phyloP scores from a whole-genome alignment of 2,888 invertebrate species.

The Sepioteuthis lessoniana region DNA sequence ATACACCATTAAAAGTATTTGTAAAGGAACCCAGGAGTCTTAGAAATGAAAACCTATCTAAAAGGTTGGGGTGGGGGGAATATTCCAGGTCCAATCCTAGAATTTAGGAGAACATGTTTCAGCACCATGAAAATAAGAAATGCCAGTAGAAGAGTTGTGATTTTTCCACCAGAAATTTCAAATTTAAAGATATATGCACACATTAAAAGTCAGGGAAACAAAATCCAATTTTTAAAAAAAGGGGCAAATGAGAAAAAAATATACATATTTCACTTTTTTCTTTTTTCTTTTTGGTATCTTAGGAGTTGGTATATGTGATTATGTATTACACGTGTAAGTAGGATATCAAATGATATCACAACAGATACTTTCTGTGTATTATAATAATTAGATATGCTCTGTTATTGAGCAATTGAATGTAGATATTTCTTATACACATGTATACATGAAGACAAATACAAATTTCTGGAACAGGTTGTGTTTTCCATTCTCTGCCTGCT shows the following conservation, averaged over 20 bases:
- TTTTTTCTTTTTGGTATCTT: neutral
- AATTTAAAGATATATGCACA: neutral
- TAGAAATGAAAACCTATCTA: neutral
- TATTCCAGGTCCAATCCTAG: neutral
- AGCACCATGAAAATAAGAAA: conserved; percentile 15
- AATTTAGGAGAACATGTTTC: neutral
- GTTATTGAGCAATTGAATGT: neutral
- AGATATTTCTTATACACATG: neutral
- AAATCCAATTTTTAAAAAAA: neutral
- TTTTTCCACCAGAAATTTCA: too few species aligned
- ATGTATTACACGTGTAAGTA: neutral
- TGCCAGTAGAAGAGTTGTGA: neutral
- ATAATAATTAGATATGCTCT: neutral
- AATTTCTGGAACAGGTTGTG: neutral
- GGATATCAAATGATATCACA: neutral
- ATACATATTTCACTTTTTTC: neutral
- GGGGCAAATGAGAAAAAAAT: neutral
- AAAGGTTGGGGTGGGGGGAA: neutral
- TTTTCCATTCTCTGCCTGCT: neutral
- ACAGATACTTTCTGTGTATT: too few species aligned
- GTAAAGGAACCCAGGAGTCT: neutral
- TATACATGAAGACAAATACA: neutral
- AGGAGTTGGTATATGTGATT: neutral
- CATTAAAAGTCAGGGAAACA: neutral
- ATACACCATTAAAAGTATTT: neutral